Conservation (phyloP, 2,888 invertebrate genomes). For the Pristionchus exspectatus region DNA sequence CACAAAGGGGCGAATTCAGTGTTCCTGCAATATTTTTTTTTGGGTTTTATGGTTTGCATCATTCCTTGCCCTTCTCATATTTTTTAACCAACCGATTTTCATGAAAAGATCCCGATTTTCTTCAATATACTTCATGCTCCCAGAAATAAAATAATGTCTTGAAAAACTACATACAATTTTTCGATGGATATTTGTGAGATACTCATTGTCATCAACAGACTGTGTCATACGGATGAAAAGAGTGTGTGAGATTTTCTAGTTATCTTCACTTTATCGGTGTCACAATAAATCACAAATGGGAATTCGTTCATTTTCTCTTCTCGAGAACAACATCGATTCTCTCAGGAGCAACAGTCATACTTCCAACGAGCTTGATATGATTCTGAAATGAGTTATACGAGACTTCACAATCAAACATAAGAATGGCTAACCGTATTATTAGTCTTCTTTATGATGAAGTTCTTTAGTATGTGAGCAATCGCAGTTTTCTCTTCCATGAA, state of each 20-base stretch:
- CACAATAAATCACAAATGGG: not conserved
- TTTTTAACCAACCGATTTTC: no score
- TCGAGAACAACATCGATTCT: not conserved
- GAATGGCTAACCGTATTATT: slow-evolving; percentile 30
- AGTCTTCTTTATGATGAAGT: not conserved
- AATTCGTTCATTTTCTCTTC: slow-evolving; percentile 3
- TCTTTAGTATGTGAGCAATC: slow-evolving; percentile 65
- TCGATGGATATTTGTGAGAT: no score
- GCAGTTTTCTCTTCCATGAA: slow-evolving; percentile 72
- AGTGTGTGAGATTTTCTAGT: slow-evolving; percentile 1
- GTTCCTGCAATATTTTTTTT: no score
- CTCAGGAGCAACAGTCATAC: slow-evolving; percentile 41
- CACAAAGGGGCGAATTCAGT: not conserved
- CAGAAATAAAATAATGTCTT: no score
- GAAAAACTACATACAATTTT: no score
- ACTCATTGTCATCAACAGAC: not conserved
- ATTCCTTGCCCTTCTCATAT: no score
- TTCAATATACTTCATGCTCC: no score
- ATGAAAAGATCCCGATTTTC: no score
- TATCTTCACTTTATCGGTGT: not conserved
- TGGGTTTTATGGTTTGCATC: no score
- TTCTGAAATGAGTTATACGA: not conserved
- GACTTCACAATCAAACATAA: not conserved
- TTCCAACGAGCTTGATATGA: slow-evolving; percentile 38
- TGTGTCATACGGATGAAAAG: not conserved